Conservation (phyloP, 2,797 vertebrate species). For the Tenualosa ilisha region DNA sequence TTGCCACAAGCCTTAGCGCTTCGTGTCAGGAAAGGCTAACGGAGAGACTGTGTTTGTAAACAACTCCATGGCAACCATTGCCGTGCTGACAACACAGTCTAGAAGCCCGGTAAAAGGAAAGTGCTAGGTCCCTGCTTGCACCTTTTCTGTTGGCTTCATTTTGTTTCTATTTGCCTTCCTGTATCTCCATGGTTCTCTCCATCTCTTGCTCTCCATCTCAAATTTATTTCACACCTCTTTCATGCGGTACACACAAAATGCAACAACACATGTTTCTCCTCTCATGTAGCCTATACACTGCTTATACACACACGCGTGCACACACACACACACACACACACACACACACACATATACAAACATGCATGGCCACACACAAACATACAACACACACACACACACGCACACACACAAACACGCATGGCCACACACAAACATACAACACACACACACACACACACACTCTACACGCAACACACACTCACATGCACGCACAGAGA, state of each 20-base stretch:
- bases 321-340: slow-evolving; percentile 3
- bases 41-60: slow-evolving; percentile 71
- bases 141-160: neutral
- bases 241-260: neutral
- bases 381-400: neutral
- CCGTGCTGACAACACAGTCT: slow-evolving; percentile 56
- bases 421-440: neutral
- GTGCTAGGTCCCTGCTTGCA: neutral
- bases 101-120: neutral
- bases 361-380: neutral
- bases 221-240: neutral
- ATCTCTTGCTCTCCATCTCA: neutral
- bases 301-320: neutral
- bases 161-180: neutral
- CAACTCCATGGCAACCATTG: slow-evolving; percentile 66
- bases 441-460: neutral
- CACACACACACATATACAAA: neutral
- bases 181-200: neutral
- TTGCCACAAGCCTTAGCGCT: slow-evolving; percentile 47
- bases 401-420: neutral
- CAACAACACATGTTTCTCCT: neutral
- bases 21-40: slow-evolving; percentile 45
- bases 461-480: neutral
- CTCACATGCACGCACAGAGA: too few species aligned
- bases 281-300: neutral